These are phyloP conservation scores for Crenichthys baileyi DNA, from an alignment of 2,797 vertebrate genomes.

Conservation along the genomic window DNA sequence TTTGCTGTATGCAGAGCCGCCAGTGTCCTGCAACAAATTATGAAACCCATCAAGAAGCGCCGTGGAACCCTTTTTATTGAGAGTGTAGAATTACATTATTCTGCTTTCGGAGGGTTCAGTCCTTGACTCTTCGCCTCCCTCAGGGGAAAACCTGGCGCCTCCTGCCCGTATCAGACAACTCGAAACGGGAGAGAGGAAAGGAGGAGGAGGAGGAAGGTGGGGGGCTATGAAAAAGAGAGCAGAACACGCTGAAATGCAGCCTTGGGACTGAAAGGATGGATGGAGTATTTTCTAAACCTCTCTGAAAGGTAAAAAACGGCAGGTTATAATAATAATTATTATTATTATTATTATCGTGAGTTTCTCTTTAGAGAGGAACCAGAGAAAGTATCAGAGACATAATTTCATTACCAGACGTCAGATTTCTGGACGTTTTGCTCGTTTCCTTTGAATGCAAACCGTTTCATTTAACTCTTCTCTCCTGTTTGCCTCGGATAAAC, in stretches of 20 bases:
- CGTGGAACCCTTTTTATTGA: constrained; percentile 75
- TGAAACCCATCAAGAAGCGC: constrained; percentile 18
- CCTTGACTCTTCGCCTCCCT: constrained; percentile 85
- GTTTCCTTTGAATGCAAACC: constrained; percentile 51
- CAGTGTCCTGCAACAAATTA: constrained; percentile 1
- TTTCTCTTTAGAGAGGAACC: background rate
- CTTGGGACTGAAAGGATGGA: constrained; percentile 57
- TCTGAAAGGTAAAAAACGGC: constrained; percentile 40
- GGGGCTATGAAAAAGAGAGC: constrained; percentile 35
- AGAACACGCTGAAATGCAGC: constrained; percentile 65
- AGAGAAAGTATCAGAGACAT: constrained; percentile 8
- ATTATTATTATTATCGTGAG: constrained; percentile 13
- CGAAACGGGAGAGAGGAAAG: constrained; percentile 76
- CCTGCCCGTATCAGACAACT: constrained; percentile 88
- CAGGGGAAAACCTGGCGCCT: constrained; percentile 90
- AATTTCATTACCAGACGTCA: constrained; percentile 38
- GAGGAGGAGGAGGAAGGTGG: constrained; percentile 11
- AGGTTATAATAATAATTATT: background rate
- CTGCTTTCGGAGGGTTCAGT: constrained; percentile 88
- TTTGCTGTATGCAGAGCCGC: constrained; percentile 19
- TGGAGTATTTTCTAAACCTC: constrained; percentile 33
- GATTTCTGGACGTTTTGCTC: constrained; percentile 37
- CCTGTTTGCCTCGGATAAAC: constrained; percentile 67
- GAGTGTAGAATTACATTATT: constrained; percentile 88
- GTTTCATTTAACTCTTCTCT: constrained; percentile 57